Base-by-base conservation (phyloP, 2,113 vertebrate species). In the Thermophis baileyi region DNA sequence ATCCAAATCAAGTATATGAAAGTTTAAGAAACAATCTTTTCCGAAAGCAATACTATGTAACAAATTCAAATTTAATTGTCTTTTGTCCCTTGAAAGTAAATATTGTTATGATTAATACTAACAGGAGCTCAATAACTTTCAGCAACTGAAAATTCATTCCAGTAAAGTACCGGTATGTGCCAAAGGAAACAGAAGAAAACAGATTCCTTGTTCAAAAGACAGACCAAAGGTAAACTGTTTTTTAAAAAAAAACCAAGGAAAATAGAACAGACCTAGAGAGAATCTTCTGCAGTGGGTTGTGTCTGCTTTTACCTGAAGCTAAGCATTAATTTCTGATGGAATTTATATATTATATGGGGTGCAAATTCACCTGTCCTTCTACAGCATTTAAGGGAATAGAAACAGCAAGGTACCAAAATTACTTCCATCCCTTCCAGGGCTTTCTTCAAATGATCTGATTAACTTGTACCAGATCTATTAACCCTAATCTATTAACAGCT, bases 1-100 rank as follows among this genome's bases (percentile, higher is more conserved):
- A 98, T 97, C 97, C 95, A 96, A 97, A 97, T 18, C 95, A 89
- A 97, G 97, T 97, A 93, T 97, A 96, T 95, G 97, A 97, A 95
- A 93, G 93, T 97, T 98, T 97, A 96, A 97, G 95, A 98, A 95
- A 96, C 95, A 96, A 95, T 96, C 94, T 96, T 97, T 97, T 97
- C 97, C 95, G 96, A 97, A 97, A 97, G 96, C 97, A 97, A 97
- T 97, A 96, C 94, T 94, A 94, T 94, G 85, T 91, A 96, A 95
- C 95, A 97, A 95, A 93, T 95, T 91, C 94, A 97, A 97, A 97
- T 97, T 96, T 94, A 96, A 97, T 97, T 81, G 74, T 44, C 97
- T 95, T 95, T 97, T 97, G 96, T 96, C 85, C 30, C 95, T 96
- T 74, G 91, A 96, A 97, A 94, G 94, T 96, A 97, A 97, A 97